Conservation (phyloP, 2,113 vertebrate species). For the Oreochromis aureus region DNA sequence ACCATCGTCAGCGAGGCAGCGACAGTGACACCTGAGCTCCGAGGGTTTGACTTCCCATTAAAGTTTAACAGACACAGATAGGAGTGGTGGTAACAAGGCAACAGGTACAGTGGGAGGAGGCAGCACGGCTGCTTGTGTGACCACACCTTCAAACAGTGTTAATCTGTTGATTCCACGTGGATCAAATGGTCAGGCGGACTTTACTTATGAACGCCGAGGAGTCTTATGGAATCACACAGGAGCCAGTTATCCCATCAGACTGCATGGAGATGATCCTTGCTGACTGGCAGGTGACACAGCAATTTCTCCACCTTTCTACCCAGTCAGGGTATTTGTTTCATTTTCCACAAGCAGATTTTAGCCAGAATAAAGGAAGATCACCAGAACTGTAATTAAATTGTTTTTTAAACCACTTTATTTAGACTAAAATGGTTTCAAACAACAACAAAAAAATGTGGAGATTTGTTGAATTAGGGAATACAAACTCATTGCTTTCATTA, state of each 20-base stretch:
- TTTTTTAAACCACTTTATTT: neutral
- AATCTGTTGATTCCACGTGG: neutral
- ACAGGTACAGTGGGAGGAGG: neutral
- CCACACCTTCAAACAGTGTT: constrained; percentile 1
- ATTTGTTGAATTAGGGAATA: neutral
- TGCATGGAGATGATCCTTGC: neutral
- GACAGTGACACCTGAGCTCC: constrained; percentile 42
- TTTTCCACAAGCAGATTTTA: fast-evolving
- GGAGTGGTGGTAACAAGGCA: neutral
- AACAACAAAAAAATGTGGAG: neutral
- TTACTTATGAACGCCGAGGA: neutral
- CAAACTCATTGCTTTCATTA: neutral
- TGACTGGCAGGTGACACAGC: neutral
- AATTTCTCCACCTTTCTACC: neutral
- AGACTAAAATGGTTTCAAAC: neutral
- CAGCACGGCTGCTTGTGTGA: neutral
- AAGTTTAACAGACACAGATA: constrained; percentile 46
- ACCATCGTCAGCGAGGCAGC: neutral
- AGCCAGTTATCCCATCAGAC: neutral
- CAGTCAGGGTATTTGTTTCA: neutral
- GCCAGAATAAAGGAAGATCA: neutral
- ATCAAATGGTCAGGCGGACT: neutral
- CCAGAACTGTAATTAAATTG: neutral
- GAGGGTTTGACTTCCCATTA: constrained; percentile 54
- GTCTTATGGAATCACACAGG: neutral